phyloP scores from a whole-genome alignment of 2,888 invertebrate genomes.

The Sipha maydis region DNA sequence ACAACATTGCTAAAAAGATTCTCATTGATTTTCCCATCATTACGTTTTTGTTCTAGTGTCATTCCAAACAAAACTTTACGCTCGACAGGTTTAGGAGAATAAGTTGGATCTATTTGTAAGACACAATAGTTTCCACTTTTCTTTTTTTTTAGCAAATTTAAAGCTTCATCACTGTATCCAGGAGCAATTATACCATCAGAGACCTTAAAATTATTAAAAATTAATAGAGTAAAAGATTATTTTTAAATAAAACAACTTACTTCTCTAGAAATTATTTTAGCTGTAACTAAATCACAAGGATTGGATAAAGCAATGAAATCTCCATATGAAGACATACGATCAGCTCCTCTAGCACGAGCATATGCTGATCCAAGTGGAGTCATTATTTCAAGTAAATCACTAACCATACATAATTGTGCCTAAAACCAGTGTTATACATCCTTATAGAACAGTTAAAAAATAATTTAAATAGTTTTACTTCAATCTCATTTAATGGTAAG shows the following conservation, averaged over 20 bases:
- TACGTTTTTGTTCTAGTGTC: slow-evolving; percentile 86
- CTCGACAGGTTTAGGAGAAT: slow-evolving; percentile 84
- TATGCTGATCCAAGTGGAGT: slow-evolving; percentile 90
- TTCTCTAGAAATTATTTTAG: slow-evolving; percentile 85
- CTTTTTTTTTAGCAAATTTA: slow-evolving; percentile 90
- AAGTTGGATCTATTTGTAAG: slow-evolving; percentile 88
- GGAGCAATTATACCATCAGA: slow-evolving; percentile 99
- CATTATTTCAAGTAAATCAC: slow-evolving; percentile 79
- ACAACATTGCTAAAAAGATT: slow-evolving; percentile 85
- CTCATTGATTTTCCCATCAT: slow-evolving; percentile 84
- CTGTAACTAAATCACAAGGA: slow-evolving; percentile 88
- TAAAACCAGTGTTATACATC: slow-evolving; percentile 67
- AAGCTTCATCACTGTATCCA: slow-evolving; percentile 84
- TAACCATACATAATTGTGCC: slow-evolving; percentile 93
- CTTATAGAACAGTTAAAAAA: slow-evolving; percentile 17
- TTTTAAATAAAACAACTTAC: slow-evolving; percentile 66
- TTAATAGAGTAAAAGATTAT: not conserved
- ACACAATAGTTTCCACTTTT: slow-evolving; percentile 94
- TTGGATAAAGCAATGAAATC: slow-evolving; percentile 97
- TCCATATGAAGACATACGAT: slow-evolving; percentile 99
- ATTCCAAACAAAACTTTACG: slow-evolving; percentile 86
- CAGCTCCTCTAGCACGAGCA: slow-evolving; percentile 95
- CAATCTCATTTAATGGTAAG: slow-evolving; percentile 70
- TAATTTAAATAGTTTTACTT: slow-evolving; percentile 62
- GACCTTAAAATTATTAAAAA: slow-evolving; percentile 73